These are phyloP conservation scores for Perccottus glenii DNA, from an alignment of 2,113 vertebrate genomes.

Conservation along the genomic window DNA sequence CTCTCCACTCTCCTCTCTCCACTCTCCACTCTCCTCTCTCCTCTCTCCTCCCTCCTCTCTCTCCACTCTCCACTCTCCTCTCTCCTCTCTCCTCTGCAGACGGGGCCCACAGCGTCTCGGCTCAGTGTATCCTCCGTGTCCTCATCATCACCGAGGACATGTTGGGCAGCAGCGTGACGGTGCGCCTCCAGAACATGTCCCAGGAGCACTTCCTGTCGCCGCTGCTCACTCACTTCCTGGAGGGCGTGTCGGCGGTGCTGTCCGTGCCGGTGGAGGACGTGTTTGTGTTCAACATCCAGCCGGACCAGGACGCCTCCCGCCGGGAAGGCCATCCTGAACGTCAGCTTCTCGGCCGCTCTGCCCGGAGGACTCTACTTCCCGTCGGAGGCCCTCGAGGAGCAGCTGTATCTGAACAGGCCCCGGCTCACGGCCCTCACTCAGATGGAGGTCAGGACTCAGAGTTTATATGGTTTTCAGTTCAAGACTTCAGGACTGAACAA, in stretches of 20 bases:
- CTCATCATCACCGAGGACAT: conserved; percentile 98
- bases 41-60: not conserved
- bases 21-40: too few relatives aligned
- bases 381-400: conserved; percentile 95
- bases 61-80: not conserved
- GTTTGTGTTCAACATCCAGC: conserved; percentile 98
- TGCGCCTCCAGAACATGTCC: conserved; percentile 98
- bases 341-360: conserved; percentile 91
- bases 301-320: conserved; percentile 88
- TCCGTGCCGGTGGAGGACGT: conserved; percentile 91
- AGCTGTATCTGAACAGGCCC: conserved; percentile 95
- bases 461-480: not conserved
- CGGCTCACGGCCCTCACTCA: conserved; percentile 89
- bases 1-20: too few relatives aligned
- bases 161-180: conserved; percentile 95
- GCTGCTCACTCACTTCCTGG: conserved; percentile 88
- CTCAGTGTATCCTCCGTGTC: conserved; percentile 92
- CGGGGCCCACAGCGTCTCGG: conserved; percentile 92
- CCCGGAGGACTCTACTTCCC: conserved; percentile 91
- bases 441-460: conserved; percentile 79
- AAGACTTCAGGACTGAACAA: too few relatives aligned
- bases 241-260: conserved; percentile 92
- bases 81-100: conserved; percentile 75
- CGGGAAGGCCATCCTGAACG: conserved; percentile 85
- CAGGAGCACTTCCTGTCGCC: conserved; percentile 98